Evolutionary conservation across 1,140 invertebrate genomes (phyloP).

Genomic region (Manduca sexta): DNA sequence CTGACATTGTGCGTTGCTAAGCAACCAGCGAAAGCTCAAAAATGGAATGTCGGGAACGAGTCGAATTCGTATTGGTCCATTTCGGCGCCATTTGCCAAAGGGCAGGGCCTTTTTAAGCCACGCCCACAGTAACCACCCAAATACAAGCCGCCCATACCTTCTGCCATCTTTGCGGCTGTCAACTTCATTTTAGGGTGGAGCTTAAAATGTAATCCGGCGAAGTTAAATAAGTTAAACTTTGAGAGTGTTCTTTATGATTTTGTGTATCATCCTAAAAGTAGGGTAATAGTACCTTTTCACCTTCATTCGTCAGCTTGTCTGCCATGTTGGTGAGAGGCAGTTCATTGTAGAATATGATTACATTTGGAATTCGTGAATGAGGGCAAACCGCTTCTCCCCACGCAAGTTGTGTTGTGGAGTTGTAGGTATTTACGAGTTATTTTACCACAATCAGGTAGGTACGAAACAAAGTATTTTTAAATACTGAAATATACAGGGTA

Average conservation of each 20-base stretch:
- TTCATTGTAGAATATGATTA: not conserved
- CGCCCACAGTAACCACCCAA: slow-evolving; percentile 38
- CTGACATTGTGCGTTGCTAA: not conserved
- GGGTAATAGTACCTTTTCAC: not conserved
- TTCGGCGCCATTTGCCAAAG: slow-evolving; percentile 66
- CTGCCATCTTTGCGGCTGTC: slow-evolving; percentile 48
- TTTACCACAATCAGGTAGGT: too few species aligned
- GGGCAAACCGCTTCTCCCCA: too few species aligned
- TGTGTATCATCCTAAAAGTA: not conserved
- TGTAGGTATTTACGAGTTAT: too few species aligned
- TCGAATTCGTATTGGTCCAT: slow-evolving; percentile 1
- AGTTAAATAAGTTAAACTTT: slow-evolving; percentile 16
- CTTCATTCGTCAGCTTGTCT: not conserved
- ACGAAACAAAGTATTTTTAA: too few species aligned
- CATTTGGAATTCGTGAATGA: not conserved
- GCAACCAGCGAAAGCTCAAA: slow-evolving; percentile 3
- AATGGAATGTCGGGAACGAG: slow-evolving; percentile 3
- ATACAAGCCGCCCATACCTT: slow-evolving; percentile 31
- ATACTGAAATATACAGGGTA: too few species aligned
- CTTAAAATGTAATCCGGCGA: slow-evolving; percentile 24
- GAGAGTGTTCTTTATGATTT: not conserved
- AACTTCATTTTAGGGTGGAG: slow-evolving; percentile 26
- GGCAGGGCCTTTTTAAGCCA: slow-evolving; percentile 38
- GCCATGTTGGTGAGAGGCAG: not conserved
- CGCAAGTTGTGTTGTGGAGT: too few species aligned